Evolutionary conservation across 2,113 vertebrate species (phyloP), one percentile per base, ranked within the genome.

Genomic region (Mus spicilegus): DNA sequence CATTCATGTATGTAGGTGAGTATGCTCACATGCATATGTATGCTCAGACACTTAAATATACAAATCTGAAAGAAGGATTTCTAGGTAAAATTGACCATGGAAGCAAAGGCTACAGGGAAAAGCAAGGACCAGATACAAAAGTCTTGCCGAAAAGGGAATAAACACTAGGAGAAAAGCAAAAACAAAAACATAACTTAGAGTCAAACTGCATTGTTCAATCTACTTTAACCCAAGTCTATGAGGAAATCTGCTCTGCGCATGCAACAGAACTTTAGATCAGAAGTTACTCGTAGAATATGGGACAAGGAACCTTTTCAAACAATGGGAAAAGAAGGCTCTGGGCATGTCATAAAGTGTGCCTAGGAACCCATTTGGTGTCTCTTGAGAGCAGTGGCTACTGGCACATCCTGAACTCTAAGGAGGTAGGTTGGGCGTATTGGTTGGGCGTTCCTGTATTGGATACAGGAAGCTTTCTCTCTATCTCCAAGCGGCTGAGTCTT

Each of bases 321-420:
- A 77, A 89, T 72, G 30, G 4, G 4, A 87, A 84, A 82, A 78
- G 70, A 36, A 85, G 95, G 82, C 91, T 94, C 73, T 63, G 63
- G 73, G 77, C 89, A 91, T 3, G 1, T 51, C 76, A 72, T 69
- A 76, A 81, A 84, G 39, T 39, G 75, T 54, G 17, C 89, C 67
- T 58, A 7, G 9, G 67, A 93, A 42, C 72, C 39, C 36, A 39
- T 20, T 24, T 33, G 39, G 36, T 78, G n/a, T 95, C 96, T 76
- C 97, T 26, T 1, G 93, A 93, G 93, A 93, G 22, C 0, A 72
- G 36, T 49, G 1, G n/a, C 61, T 93, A 87, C 94, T 93, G 91
- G 89, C 22, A 85, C 9, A 46, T 14, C 17, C 58, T 67, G 75
- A 91, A 76, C 33, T 75, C 95, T 61, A 8, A 96, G 82, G 63